Conservation (phyloP, 2,113 vertebrate species). For the Euleptes europaea region DNA sequence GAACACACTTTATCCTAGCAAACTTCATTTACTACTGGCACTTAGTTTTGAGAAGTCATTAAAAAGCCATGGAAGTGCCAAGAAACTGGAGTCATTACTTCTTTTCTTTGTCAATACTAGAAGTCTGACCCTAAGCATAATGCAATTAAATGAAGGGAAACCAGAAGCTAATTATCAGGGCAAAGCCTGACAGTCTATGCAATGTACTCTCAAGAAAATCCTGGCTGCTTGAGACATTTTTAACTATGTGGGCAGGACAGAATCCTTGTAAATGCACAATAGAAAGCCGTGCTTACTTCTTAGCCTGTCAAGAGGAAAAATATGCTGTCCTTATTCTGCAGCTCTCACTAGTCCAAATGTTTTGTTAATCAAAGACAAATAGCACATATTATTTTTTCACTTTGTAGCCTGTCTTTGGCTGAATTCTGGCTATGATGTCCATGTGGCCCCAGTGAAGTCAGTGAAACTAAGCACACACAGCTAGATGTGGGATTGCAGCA, state of each 20-base stretch:
- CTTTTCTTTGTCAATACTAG: conserved; percentile 14
- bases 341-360: not conserved
- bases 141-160: conserved; percentile 15
- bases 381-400: too few relatives aligned
- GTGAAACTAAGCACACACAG: not conserved
- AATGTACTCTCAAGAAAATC: conserved; percentile 11
- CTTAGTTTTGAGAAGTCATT: conserved; percentile 24
- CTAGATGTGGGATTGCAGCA: not conserved
- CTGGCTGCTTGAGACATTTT: conserved; percentile 6
- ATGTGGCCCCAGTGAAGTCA: not conserved
- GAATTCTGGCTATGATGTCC: not conserved
- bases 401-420: not conserved
- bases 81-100: conserved; percentile 17
- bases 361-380: not conserved
- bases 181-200: not conserved
- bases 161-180: conserved; percentile 1
- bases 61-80: conserved; percentile 16
- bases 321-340: accelerated
- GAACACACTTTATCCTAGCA: not conserved
- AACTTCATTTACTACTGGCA: not conserved
- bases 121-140: conserved; percentile 20
- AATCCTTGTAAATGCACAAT: not conserved
- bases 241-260: not conserved
- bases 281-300: not conserved
- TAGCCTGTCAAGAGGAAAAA: not conserved